Conservation (phyloP, 2,113 vertebrate species). For the Notiomystis cincta region DNA sequence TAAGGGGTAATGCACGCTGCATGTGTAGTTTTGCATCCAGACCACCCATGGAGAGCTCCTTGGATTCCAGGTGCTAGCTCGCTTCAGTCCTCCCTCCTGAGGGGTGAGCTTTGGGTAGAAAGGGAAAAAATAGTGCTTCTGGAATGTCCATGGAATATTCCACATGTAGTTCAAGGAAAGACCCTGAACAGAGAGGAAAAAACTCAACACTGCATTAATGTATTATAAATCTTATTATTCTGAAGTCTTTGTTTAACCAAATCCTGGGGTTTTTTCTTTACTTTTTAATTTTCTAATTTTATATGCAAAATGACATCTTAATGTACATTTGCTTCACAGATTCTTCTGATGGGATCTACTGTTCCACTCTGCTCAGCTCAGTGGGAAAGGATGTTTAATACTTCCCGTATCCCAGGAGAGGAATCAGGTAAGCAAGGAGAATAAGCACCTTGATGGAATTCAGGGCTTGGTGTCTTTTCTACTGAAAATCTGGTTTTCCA, state of each 20-base stretch:
- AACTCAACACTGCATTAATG: background rate
- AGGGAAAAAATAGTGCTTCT: background rate
- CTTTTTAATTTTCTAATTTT: background rate
- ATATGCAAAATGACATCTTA: background rate
- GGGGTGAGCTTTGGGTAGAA: background rate
- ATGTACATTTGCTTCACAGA: slow-evolving; percentile 64
- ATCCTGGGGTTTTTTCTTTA: background rate
- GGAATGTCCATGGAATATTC: background rate
- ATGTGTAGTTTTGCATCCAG: background rate
- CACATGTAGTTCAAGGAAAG: background rate
- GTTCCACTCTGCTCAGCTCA: slow-evolving; percentile 98
- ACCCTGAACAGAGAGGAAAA: background rate
- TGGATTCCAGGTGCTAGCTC: background rate
- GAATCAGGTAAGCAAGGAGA: slow-evolving; percentile 84
- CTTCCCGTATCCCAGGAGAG: slow-evolving; percentile 88
- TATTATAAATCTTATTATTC: background rate
- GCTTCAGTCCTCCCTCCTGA: background rate
- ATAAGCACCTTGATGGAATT: background rate
- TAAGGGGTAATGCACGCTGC: background rate
- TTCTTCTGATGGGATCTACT: slow-evolving; percentile 86
- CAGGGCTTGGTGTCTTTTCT: background rate
- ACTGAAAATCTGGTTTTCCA: background rate
- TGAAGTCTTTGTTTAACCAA: background rate
- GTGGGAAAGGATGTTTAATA: slow-evolving; percentile 95
- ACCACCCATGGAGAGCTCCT: background rate